Evolutionary conservation across 2,888 invertebrate species (phyloP), one percentile per base, ranked within the genome.

Genomic region (Rhodophaea formosa): DNA sequence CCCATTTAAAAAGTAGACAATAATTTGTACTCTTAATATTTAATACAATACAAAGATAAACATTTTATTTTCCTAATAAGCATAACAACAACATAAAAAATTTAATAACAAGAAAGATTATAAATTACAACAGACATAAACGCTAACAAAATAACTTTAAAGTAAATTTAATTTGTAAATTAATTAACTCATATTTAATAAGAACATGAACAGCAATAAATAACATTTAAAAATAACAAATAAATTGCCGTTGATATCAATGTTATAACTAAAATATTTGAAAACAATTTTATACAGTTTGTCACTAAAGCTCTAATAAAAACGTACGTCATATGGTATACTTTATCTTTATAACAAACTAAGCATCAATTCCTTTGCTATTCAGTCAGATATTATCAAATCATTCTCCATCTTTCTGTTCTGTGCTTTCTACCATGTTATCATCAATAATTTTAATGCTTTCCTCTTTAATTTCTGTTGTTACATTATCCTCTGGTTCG

Each of bases 1-100:
- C 84, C 85, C 84, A 81, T 79, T 79, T 74, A 72, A 69, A 69
- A 32, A 49, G 46, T 32, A 56, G 15, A 62, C 58, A 62, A 53
- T 56, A 57, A 53, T 71, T 69, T 68, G 64, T 67, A 70, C 62
- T 30, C 30, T 30, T 15, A 32, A 29, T 10, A 46, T 30, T n/a
- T 3, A 58, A 52, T 59, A 61, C 59, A 66, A 62, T 35, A 35
- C 12, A 35, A 35, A 23, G 23, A 23, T 23, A 23, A 23, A 23
- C 23, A 23, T 23, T 23, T 23, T 23, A 23, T 3, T n/a, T n/a
- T 23, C 23, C 23, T 23, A 23, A 32, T 45, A 44, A 43, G 43
- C 29, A 15, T 15, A 44, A 8, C 1, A 47, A 47, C 30, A 47
- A 29, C 5, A 47, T 12, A 47, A 39, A 39, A 12, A 39, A 2